Percentiles rank a stretch among this genome's conserved stretches.
phyloP scores from a whole-genome alignment of 2,113 vertebrate genomes.

The Tympanuchus pallidicinctus region DNA sequence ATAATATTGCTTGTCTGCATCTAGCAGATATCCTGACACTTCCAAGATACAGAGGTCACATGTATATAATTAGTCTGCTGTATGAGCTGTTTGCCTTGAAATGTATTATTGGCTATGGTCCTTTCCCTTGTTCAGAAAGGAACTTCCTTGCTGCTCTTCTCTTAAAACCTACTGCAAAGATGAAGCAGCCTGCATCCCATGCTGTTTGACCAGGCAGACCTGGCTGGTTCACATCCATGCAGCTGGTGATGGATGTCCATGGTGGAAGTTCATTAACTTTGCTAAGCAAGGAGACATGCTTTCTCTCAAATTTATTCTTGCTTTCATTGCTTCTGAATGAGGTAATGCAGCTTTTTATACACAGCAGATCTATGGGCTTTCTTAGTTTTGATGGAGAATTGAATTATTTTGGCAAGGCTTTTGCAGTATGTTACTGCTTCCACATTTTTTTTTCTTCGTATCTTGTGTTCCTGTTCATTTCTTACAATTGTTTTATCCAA shows the following conservation, averaged over 20 bases:
- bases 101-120: fast-evolving
- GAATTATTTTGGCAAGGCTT: not conserved
- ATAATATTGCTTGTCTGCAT: not conserved
- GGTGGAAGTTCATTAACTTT: not conserved
- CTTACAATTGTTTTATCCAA: not conserved
- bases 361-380: not conserved
- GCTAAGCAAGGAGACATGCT: not conserved
- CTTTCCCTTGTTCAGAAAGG: not conserved
- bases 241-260: not conserved
- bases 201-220: not conserved
- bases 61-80: not conserved
- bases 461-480: not conserved
- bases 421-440: not conserved
- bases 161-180: not conserved
- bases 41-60: not conserved
- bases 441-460: not conserved
- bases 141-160: not conserved
- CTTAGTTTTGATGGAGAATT: not conserved
- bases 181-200: not conserved
- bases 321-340: slow-evolving; percentile 44
- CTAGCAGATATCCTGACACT: not conserved
- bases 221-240: not conserved
- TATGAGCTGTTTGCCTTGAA: not conserved
- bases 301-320: not conserved
- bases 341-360: slow-evolving; percentile 47